Conservation (phyloP, 2,797 vertebrate species). For the Danio choprae region DNA sequence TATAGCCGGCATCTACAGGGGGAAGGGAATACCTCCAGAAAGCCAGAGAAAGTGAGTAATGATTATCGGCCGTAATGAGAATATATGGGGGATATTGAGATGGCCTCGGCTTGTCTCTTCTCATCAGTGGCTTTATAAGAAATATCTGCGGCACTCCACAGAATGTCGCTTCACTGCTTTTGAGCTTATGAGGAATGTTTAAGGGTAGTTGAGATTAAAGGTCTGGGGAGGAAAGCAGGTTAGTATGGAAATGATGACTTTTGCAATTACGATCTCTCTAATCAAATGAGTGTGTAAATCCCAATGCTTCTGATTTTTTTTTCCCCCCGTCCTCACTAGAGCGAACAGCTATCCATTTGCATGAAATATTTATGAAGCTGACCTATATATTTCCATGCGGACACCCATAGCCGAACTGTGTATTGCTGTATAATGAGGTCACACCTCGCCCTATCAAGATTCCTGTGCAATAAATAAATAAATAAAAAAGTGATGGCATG, state of each 20-base stretch:
- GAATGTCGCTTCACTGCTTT: conserved; percentile 27
- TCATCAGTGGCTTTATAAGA: conserved; percentile 46
- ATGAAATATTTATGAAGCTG: conserved; percentile 65
- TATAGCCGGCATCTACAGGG: conserved; percentile 35
- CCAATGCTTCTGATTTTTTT: conserved; percentile 27
- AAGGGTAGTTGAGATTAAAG: conserved; percentile 55
- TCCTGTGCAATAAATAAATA: background rate
- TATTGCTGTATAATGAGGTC: conserved; percentile 59
- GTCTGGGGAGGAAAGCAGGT: conserved; percentile 54
- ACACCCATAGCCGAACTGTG: conserved; percentile 46
- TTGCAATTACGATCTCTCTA: conserved; percentile 60
- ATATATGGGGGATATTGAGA: conserved; percentile 54
- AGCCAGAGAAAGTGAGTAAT: conserved; percentile 35
- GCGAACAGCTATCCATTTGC: conserved; percentile 55
- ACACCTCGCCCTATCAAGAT: conserved; percentile 43
- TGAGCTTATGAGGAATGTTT: conserved; percentile 42
- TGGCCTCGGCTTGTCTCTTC: conserved; percentile 42
- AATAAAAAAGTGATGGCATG: conserved; percentile 20
- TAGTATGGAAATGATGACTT: conserved; percentile 65
- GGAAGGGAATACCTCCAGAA: conserved; percentile 28
- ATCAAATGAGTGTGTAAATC: conserved; percentile 61
- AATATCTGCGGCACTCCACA: conserved; percentile 46
- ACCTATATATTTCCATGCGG: conserved; percentile 59
- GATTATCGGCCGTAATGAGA: conserved; percentile 58
- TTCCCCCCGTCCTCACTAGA: conserved; percentile 52